These are phyloP conservation scores for Margaritifera margaritifera DNA, from an alignment of 2,888 invertebrate species.

Conservation along the genomic window DNA sequence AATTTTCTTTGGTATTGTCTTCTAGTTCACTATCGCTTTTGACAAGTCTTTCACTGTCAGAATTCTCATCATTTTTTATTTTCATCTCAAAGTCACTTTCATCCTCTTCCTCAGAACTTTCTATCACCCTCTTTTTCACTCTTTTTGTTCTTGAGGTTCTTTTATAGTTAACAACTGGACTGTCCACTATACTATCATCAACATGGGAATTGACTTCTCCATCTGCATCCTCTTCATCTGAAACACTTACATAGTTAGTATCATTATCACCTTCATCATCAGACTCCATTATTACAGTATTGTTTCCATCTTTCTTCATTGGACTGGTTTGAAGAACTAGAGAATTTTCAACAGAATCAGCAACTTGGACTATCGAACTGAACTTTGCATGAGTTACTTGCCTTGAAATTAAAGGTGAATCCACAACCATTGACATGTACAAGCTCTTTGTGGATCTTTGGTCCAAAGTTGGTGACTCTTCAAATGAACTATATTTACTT, in stretches of 20 bases:
- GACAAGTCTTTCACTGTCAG: too few relatives aligned
- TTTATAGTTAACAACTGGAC: slow-evolving; percentile 1
- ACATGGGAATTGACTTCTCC: neutral
- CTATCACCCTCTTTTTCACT: slow-evolving; percentile 27
- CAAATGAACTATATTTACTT: neutral
- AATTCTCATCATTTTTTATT: neutral
- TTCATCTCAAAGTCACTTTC: slow-evolving; percentile 13
- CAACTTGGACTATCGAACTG: too few relatives aligned
- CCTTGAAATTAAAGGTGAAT: too few relatives aligned
- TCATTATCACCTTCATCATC: neutral
- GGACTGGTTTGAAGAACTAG: too few relatives aligned
- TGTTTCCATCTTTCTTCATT: too few relatives aligned
- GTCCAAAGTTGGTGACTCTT: too few relatives aligned
- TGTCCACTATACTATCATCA: neutral
- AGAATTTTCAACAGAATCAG: too few relatives aligned
- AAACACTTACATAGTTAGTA: neutral
- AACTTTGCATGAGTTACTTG: too few relatives aligned
- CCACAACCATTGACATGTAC: too few relatives aligned
- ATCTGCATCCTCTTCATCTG: neutral
- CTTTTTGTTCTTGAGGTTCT: slow-evolving; percentile 5
- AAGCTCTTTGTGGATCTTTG: too few relatives aligned
- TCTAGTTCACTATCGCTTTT: slow-evolving; percentile 3
- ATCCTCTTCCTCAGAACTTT: slow-evolving; percentile 51
- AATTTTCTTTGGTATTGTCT: neutral
- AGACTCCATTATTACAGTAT: neutral